Percentiles rank a stretch among this genome's conserved stretches.
Evolutionary conservation across 2,113 vertebrate genomes (phyloP).

Genomic region (Strix aluco): DNA sequence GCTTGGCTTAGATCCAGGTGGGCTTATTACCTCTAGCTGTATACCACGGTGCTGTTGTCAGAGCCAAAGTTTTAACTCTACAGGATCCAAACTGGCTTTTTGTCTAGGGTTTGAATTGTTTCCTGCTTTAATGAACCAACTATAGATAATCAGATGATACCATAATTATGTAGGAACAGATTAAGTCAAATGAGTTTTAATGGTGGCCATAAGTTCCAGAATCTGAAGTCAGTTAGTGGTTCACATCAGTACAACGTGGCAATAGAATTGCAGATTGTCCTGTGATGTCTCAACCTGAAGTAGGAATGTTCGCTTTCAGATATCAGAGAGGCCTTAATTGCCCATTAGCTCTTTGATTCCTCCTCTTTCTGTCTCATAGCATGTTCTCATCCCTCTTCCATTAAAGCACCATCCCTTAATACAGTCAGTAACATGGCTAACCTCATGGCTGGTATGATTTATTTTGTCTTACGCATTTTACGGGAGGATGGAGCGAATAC

Average conservation of each 20-base stretch:
- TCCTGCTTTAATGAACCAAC: neutral
- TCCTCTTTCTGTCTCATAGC: neutral
- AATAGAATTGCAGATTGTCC: neutral
- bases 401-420: neutral
- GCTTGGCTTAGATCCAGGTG: neutral
- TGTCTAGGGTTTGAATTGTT: neutral
- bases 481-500: neutral
- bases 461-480: neutral
- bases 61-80: neutral
- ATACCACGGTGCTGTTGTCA: neutral
- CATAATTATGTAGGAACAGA: neutral
- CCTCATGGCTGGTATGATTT: neutral
- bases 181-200: constrained; percentile 1
- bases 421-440: neutral
- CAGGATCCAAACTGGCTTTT: neutral
- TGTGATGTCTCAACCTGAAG: neutral
- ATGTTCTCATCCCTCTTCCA: neutral
- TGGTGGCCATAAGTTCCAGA: neutral
- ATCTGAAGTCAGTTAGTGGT: neutral
- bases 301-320: neutral
- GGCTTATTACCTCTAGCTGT: neutral
- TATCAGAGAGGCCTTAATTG: neutral
- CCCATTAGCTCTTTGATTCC: neutral
- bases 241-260: neutral
- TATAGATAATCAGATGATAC: neutral